Conservation (phyloP, 2,797 vertebrate genomes). For the Anableps anableps region DNA sequence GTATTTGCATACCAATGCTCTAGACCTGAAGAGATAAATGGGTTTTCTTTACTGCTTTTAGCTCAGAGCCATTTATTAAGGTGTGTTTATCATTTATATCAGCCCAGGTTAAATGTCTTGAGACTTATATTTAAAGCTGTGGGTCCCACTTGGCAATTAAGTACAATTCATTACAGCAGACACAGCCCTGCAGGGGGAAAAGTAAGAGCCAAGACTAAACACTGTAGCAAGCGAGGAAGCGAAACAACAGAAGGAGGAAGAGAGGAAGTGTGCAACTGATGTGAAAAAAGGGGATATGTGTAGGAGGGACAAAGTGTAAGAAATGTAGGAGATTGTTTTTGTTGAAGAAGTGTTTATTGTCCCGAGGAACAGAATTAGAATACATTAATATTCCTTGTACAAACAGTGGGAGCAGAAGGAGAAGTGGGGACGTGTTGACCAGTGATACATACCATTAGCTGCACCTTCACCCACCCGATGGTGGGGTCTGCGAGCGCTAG, state of each 20-base stretch:
- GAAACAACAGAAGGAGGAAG: conserved; percentile 18
- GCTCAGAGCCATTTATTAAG: conserved; percentile 72
- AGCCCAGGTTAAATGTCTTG: conserved; percentile 81
- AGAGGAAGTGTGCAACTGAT: conserved; percentile 38
- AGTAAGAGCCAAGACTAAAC: conserved; percentile 55
- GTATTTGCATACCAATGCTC: conserved; percentile 38
- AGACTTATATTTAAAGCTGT: conserved; percentile 79
- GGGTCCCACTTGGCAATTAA: conserved; percentile 79
- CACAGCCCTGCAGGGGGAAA: conserved; percentile 70
- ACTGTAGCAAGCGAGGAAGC: conserved; percentile 35
- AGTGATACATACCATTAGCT: neutral
- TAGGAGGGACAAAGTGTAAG: conserved; percentile 47
- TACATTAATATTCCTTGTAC: conserved; percentile 13
- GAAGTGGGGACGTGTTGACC: conserved; percentile 17
- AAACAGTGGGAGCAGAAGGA: conserved; percentile 16
- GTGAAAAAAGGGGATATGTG: conserved; percentile 27
- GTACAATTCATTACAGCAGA: conserved; percentile 82
- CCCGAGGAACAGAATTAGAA: conserved; percentile 7
- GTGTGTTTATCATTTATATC: conserved; percentile 78
- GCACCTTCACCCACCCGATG: conserved; percentile 55
- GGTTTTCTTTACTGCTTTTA: conserved; percentile 53
- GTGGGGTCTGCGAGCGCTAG: conserved; percentile 17
- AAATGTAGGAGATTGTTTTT: conserved; percentile 42
- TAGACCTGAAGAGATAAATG: conserved; percentile 47
- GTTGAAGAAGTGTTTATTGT: conserved; percentile 20